These are phyloP conservation scores for Ferrisia virgata DNA, from an alignment of 2,888 invertebrate genomes.

Conservation along the genomic window DNA sequence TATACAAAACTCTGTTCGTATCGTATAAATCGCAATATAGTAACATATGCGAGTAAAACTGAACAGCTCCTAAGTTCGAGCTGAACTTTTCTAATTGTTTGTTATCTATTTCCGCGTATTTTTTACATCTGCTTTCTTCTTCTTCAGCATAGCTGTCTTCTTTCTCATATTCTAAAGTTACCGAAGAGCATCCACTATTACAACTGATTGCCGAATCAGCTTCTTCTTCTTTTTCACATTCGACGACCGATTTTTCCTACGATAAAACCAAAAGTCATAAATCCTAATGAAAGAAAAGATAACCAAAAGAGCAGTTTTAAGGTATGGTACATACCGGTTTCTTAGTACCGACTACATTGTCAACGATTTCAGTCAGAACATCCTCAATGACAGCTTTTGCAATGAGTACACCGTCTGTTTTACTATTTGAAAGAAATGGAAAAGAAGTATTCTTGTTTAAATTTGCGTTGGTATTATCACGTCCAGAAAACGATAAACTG, in stretches of 20 bases:
- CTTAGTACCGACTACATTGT: slow-evolving; percentile 21
- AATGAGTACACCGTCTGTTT: neutral
- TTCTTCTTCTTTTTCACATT: slow-evolving; percentile 38
- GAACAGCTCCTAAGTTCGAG: slow-evolving; percentile 6
- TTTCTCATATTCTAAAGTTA: slow-evolving; percentile 37
- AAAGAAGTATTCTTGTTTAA: slow-evolving; percentile 11
- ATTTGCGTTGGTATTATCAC: neutral
- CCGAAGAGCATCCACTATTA: slow-evolving; percentile 37
- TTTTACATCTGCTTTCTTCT: slow-evolving; percentile 17
- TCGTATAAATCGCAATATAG: slow-evolving; percentile 78
- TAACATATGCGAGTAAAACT: slow-evolving; percentile 74
- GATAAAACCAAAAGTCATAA: neutral
- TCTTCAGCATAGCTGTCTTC: slow-evolving; percentile 11
- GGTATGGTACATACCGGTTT: neutral
- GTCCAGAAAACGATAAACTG: slow-evolving; percentile 57
- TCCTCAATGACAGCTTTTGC: slow-evolving; percentile 38
- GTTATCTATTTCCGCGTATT: slow-evolving; percentile 11
- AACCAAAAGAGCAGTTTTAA: neutral
- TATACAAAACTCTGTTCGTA: slow-evolving; percentile 69
- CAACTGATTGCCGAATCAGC: slow-evolving; percentile 42
- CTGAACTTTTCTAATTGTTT: slow-evolving; percentile 42
- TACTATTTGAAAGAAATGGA: neutral
- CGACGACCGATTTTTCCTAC: neutral
- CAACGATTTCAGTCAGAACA: slow-evolving; percentile 37
- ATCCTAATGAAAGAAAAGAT: too few relatives aligned